Percentiles rank a stretch among this genome's conserved stretches.
Evolutionary conservation across 2,888 invertebrate species (phyloP).

Genomic region (Chironomus riparius): DNA sequence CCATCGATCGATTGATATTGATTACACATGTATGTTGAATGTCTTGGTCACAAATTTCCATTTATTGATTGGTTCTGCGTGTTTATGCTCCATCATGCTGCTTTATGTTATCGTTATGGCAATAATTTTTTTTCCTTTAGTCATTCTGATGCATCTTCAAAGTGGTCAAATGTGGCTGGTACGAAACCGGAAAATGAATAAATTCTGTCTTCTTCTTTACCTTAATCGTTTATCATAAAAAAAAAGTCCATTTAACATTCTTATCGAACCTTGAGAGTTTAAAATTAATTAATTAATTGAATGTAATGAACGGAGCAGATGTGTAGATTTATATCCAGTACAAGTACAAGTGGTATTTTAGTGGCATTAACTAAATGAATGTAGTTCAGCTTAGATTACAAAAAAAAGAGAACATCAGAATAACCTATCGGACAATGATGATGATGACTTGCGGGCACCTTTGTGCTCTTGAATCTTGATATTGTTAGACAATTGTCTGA

Average conservation of each 20-base stretch:
- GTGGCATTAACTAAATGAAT: background rate
- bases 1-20: constrained; percentile 2
- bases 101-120: background rate
- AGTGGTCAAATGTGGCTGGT: background rate
- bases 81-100: background rate
- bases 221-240: no score
- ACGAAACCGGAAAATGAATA: background rate
- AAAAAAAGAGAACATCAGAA: no score
- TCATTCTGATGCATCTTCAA: background rate
- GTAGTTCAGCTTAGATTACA: background rate
- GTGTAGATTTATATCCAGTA: no score
- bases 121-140: background rate
- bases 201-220: background rate
- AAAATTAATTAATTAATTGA: no score
- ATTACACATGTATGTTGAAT: background rate
- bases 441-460: constrained; percentile 2
- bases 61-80: background rate
- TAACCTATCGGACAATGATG: constrained; percentile 5
- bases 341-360: background rate
- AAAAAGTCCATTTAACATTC: no score
- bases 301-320: no score
- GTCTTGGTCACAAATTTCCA: background rate
- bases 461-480: background rate
- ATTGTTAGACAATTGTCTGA: constrained; percentile 12
- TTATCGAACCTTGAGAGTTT: no score